phyloP scores from a whole-genome alignment of 2,888 invertebrate species.

The Philhelius pedissequus region DNA sequence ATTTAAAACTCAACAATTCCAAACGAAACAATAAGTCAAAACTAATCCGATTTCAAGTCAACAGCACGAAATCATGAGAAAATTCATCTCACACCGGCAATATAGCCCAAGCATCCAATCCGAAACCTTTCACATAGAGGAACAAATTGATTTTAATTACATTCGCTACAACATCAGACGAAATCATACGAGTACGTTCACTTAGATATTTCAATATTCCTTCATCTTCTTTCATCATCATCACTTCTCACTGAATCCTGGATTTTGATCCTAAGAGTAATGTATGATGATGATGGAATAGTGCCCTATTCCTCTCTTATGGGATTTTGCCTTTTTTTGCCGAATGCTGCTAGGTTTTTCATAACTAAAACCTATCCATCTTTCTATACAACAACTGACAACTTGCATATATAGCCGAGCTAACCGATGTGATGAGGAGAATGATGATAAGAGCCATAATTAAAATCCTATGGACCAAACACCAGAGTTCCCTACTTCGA shows the following conservation, averaged over 20 bases:
- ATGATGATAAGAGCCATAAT: conserved; percentile 35
- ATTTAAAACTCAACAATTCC: conserved; percentile 3
- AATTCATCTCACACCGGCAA: conserved; percentile 7
- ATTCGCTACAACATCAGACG: conserved; percentile 19
- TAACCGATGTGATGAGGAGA: not conserved
- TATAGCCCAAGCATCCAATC: not conserved
- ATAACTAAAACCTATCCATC: not conserved
- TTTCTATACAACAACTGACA: not conserved
- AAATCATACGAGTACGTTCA: conserved; percentile 44
- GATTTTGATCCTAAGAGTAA: conserved; percentile 17
- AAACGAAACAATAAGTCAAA: conserved; percentile 14
- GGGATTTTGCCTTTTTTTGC: not conserved
- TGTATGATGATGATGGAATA: conserved; percentile 33
- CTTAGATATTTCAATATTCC: conserved; percentile 17
- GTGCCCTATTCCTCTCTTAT: not conserved
- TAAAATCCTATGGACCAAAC: conserved; percentile 44
- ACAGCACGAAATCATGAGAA: not conserved
- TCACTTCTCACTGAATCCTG: not conserved
- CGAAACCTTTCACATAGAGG: conserved; percentile 15
- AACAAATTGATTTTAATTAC: conserved; percentile 63
- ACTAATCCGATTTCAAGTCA: conserved; percentile 1
- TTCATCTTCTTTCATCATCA: conserved; percentile 28
- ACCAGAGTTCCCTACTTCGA: conserved; percentile 4
- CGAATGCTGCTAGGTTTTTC: not conserved
- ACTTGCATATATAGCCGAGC: not conserved